Evolutionary conservation across 2,888 invertebrate genomes (phyloP).

Genomic region (Clusia tigrina): DNA sequence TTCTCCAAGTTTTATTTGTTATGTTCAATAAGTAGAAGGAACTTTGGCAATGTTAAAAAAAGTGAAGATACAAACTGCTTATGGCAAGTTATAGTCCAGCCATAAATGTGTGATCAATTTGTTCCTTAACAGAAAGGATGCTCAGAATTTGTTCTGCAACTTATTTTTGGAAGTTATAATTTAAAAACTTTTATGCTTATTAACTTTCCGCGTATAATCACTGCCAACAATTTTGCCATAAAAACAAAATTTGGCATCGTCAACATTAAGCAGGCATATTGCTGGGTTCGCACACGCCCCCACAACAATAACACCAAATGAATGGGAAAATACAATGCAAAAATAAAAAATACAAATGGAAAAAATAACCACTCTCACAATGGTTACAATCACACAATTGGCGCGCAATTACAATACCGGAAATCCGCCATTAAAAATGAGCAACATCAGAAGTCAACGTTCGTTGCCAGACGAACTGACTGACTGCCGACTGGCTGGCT

Average conservation of each 20-base stretch:
- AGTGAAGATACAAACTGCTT: too few relatives aligned
- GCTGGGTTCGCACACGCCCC: not conserved
- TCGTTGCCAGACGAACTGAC: slow-evolving; percentile 3
- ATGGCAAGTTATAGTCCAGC: too few relatives aligned
- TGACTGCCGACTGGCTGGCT: too few relatives aligned
- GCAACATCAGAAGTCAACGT: slow-evolving; percentile 11
- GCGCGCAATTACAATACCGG: slow-evolving; percentile 43
- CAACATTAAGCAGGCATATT: too few relatives aligned
- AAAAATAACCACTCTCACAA: too few relatives aligned
- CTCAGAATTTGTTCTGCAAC: not conserved
- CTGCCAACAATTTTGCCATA: not conserved
- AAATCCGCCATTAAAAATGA: slow-evolving; percentile 43
- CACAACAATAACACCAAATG: not conserved
- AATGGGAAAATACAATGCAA: not conserved
- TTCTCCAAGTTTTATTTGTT: too few relatives aligned
- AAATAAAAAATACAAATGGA: too few relatives aligned
- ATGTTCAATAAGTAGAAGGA: too few relatives aligned
- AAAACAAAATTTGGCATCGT: too few relatives aligned
- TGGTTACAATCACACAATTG: slow-evolving; percentile 27
- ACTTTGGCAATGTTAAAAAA: too few relatives aligned
- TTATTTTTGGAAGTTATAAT: not conserved
- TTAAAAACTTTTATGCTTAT: not conserved
- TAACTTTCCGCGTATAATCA: not conserved
- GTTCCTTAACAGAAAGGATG: too few relatives aligned
- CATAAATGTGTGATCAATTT: too few relatives aligned